Evolutionary conservation across 2,888 invertebrate genomes (phyloP), one percentile per base, ranked within the genome.

Genomic region (Caenorhabditis wallacei): DNA sequence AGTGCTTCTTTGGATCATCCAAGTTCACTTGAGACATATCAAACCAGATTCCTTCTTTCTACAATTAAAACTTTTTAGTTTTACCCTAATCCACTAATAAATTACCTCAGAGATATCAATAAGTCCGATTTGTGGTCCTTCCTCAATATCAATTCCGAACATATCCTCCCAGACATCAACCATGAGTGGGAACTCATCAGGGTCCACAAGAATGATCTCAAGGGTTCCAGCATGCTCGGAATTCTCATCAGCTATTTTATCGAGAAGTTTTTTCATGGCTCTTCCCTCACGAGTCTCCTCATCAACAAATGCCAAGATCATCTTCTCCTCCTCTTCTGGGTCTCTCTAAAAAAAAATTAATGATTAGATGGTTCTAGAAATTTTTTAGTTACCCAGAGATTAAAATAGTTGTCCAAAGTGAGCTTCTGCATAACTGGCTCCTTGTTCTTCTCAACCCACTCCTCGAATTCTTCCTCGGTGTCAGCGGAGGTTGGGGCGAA

Each of bases 141-240:
- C 92, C 79, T 92, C 92, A 79, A 92, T 92, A 71, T 92, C 92
- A 80, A 92, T 92, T 64, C 91, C 92, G 85, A 92, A 92, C 92
- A 92, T 92, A 80, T 90, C 91, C 82, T 92, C 92, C 92, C 92
- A 92, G 37, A 91, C 92, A 70, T 92, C 92, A 66, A 92, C 91
- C 92, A 92, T 92, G 64, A 92, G 84, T 59, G 92, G 92, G 86
- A 92, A 92, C 89, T 92, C 92, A 86, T 92, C 91, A 54, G 92
- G 92, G 80, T 92, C 92, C 54, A 92, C 88, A 51, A 92, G 88
- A 22, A 92, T 88, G 74, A 92, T 91, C 82, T 92, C 90, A 22
- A 92, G 86, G 16, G 90, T 91, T 75, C 92, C 92, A 16, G 92
- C 92, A 82, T 92, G 90, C 70, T 92, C 91, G 16, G 86, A 87